Percentiles rank a stretch among this genome's conserved stretches.
Evolutionary conservation across 2,797 vertebrate species (phyloP).

Genomic region (Artibeus lituratus): DNA sequence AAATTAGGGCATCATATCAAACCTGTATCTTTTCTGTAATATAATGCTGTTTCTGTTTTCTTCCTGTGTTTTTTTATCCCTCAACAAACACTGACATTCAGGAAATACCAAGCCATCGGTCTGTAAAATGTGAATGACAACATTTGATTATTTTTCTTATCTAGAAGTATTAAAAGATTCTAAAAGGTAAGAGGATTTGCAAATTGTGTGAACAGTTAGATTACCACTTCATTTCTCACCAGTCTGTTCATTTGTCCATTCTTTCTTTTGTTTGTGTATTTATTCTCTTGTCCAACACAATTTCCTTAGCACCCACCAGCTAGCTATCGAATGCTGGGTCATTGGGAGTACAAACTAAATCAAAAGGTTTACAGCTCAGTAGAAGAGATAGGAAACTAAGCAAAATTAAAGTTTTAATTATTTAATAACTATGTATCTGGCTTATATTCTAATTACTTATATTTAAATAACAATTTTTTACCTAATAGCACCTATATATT

Average conservation of each 20-base stretch:
- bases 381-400: neutral
- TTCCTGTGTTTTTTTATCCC: neutral
- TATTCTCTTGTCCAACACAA: neutral
- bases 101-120: neutral
- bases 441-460: neutral
- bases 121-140: neutral
- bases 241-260: neutral
- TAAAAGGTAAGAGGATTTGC: neutral
- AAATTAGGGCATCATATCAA: neutral
- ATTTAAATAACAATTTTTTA: neutral
- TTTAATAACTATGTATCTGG: neutral
- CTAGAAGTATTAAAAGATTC: neutral
- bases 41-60: neutral
- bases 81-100: neutral
- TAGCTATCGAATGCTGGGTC: neutral
- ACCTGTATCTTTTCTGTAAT: neutral
- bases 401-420: neutral
- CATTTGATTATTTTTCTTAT: constrained; percentile 11
- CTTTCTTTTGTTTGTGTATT: neutral
- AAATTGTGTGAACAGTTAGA: neutral
- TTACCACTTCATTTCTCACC: neutral
- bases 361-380: neutral
- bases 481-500: neutral
- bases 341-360: neutral
- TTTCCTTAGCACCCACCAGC: neutral